Percentiles rank a stretch among this genome's conserved stretches.
phyloP scores from a whole-genome alignment of 2,888 invertebrate genomes.

The Argynnis bischoffii region DNA sequence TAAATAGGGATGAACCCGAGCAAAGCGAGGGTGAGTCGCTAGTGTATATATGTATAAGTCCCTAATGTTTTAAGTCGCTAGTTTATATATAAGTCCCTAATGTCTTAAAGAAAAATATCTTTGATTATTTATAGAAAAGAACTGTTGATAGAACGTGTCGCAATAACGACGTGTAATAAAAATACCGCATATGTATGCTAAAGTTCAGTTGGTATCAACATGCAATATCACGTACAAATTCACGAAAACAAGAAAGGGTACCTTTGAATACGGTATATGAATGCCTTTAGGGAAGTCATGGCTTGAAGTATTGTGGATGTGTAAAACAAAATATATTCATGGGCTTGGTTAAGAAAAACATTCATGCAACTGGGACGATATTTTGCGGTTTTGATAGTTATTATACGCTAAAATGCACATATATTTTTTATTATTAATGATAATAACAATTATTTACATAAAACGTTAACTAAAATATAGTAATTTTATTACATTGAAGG shows the following conservation, averaged over 20 bases:
- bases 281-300: slow-evolving; percentile 6
- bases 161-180: neutral
- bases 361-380: neutral
- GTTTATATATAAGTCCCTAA: neutral
- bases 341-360: neutral
- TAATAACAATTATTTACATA: no score
- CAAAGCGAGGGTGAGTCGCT: no score
- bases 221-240: slow-evolving; percentile 15
- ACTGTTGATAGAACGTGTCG: neutral
- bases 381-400: neutral
- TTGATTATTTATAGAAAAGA: neutral
- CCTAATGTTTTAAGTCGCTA: neutral
- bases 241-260: slow-evolving; percentile 7
- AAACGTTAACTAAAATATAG: no score
- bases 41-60: no score
- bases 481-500: no score
- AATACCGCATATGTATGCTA: neutral
- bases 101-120: neutral
- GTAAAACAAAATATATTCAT: slow-evolving; percentile 10
- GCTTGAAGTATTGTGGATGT: neutral
- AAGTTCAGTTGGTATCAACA: slow-evolving; percentile 8
- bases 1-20: no score
- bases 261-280: slow-evolving; percentile 3
- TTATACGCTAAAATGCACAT: no score
- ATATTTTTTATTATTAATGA: no score